Evolutionary conservation across 92 coral and sea anemone species (phyloP).

Genomic region (Meandrina meandrites): DNA sequence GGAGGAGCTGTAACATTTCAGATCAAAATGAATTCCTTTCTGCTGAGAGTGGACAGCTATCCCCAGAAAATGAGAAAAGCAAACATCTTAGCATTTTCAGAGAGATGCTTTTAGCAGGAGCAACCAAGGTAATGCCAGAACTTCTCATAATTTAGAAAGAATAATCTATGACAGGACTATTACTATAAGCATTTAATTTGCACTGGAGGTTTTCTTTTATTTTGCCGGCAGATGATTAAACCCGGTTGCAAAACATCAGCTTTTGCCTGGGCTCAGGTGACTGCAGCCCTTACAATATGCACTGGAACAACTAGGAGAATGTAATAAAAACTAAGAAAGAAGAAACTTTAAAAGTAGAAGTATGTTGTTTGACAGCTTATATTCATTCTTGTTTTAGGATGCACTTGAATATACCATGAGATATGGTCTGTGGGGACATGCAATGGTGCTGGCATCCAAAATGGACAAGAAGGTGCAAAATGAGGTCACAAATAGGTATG

Average conservation of each 20-base stretch:
- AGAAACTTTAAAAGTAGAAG: too few relatives aligned
- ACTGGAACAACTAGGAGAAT: too few relatives aligned
- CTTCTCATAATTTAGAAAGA: background rate
- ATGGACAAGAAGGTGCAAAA: slow-evolving; percentile 34
- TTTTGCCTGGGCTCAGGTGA: background rate
- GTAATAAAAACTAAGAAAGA: too few relatives aligned
- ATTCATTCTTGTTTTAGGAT: slow-evolving; percentile 48
- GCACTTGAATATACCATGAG: slow-evolving; percentile 70
- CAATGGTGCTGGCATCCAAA: slow-evolving; percentile 59
- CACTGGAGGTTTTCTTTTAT: too few relatives aligned
- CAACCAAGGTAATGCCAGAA: slow-evolving; percentile 27
- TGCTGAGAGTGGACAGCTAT: slow-evolving; percentile 8
- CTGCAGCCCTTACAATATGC: too few relatives aligned
- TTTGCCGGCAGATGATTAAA: too few relatives aligned
- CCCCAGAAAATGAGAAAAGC: background rate
- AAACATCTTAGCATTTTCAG: slow-evolving; percentile 23
- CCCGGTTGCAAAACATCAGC: too few relatives aligned
- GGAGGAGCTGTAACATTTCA: slow-evolving; percentile 26
- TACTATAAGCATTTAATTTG: background rate
- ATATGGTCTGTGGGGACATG: slow-evolving; percentile 80
- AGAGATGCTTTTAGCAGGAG: slow-evolving; percentile 50
- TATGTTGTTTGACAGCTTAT: background rate
- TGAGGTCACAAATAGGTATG: slow-evolving; percentile 32
- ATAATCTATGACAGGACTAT: background rate
- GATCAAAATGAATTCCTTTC: slow-evolving; percentile 16